phyloP scores from a whole-genome alignment of 2,797 vertebrate species.

The Tragopan temminckii region DNA sequence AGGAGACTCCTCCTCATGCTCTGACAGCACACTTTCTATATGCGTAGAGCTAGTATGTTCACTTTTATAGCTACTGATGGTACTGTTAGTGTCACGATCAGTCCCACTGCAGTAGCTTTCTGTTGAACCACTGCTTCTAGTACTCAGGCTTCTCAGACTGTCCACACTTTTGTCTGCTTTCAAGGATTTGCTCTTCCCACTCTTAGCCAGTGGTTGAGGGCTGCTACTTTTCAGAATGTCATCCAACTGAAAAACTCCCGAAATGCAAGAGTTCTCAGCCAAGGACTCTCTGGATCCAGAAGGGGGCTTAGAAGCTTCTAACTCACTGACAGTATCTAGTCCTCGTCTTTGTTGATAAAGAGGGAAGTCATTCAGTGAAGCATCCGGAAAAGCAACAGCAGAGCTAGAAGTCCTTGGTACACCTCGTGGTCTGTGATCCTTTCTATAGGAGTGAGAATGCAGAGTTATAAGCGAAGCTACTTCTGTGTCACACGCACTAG shows the following conservation, averaged over 20 bases:
- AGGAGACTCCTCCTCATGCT: slow-evolving; percentile 85
- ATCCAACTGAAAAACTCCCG: slow-evolving; percentile 91
- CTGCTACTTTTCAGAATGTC: slow-evolving; percentile 81
- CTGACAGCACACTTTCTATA: slow-evolving; percentile 93
- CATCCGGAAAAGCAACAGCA: slow-evolving; percentile 95
- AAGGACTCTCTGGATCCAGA: slow-evolving; percentile 84
- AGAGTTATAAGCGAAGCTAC: slow-evolving; percentile 86
- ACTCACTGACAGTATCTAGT: slow-evolving; percentile 95
- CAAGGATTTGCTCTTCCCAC: slow-evolving; percentile 83
- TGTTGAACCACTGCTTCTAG: slow-evolving; percentile 94
- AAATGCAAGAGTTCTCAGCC: slow-evolving; percentile 85
- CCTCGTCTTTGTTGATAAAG: slow-evolving; percentile 93
- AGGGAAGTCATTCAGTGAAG: slow-evolving; percentile 92
- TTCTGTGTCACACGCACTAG: slow-evolving; percentile 89
- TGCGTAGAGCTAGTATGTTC: slow-evolving; percentile 97
- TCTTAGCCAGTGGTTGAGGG: slow-evolving; percentile 80
- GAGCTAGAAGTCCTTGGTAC: slow-evolving; percentile 98
- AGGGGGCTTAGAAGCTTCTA: slow-evolving; percentile 90
- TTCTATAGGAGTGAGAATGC: slow-evolving; percentile 94
- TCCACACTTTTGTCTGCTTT: slow-evolving; percentile 92
- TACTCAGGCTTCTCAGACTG: slow-evolving; percentile 95
- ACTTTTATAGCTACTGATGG: slow-evolving; percentile 95
- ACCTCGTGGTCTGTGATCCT: slow-evolving; percentile 94
- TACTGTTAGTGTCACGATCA: slow-evolving; percentile 96
- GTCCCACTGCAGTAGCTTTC: slow-evolving; percentile 99